Evolutionary conservation across 2,888 invertebrate species (phyloP), one percentile per base, ranked within the genome.

Genomic region (Acleris laterana): DNA sequence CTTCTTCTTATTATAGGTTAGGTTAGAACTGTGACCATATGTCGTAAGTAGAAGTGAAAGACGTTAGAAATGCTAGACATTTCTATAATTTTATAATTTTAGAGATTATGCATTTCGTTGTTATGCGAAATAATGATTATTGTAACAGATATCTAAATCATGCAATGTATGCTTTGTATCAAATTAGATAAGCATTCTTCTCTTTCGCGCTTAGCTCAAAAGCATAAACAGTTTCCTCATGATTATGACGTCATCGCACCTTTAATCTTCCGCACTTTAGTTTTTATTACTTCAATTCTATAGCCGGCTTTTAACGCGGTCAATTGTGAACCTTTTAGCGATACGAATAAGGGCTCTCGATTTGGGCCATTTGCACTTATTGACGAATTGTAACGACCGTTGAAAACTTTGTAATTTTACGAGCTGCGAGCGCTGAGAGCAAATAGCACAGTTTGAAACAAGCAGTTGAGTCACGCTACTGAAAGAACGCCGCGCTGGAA

Each of bases 321-420:
- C 61, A 13, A 66, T 46, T 51, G 2, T 17, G 17, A 22, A 38
- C 42, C 56, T 11, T 66, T 46, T 44, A 13, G 5, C 48, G 9
- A 11, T 50, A 28, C 22, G 1, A 32, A 56, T 55, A 61, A 66
- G 46, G 38, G 16, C 20, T 46, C 9, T 32, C n/a, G 20, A 55
- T 50, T 16, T 13, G 44, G n/a, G 6, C 20, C 19, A 32, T 22
- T 56, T 19, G 22, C 51, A 46, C 32, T 66, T 66, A 66, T 66
- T 66, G 65, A 66, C 51, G 56, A 65, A 66, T 56, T 22, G 61
- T 61, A 61, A 66, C 56, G 51, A 56, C 46, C 56, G 32, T 56
- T 66, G 60, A 61, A 66, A 61, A 66, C 61, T 66, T 66, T 61
- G 65, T 66, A 66, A 66, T 66, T 51, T 66, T 66, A 66, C 65